Base-by-base conservation (phyloP, 1,140 invertebrate species). In the Drosophila fuyamai region DNA sequence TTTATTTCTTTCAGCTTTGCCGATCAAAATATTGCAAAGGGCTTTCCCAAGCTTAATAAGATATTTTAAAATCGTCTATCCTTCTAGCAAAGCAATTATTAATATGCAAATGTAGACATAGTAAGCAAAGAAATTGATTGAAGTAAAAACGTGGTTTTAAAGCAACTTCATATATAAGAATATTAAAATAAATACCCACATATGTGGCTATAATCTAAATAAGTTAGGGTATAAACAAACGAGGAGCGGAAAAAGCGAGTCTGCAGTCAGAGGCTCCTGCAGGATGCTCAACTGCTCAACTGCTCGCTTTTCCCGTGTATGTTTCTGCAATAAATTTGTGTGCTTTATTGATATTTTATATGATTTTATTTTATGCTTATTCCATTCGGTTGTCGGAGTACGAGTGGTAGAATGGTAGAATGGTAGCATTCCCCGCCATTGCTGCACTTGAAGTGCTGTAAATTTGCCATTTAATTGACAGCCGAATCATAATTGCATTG, bases 401-500 rank as follows among this genome's bases (percentile, higher is more conserved):
- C 5, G 0, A 1, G 16, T 5, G 13, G 13, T 12, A 4, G 23
- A 1, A 23, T 23, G 1, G 18, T 23, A 23, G 18, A 2, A 23
- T 23, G 23, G 23, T 4, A 4, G 23, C 23, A 23, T 23, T 3
- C 23, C 23, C 23, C 23, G 23, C 23, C 4, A 23, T 23, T 18
- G 18, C n/a, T 29, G 71, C 59, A 57, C 35, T 57, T 65, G 16
- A 76, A 76, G 72, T 66, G 73, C 73, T 57, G 73, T 76, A 76
- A 76, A 76, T 76, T 76, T 76, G 53, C 48, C 61, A 67, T 76
- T 76, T 76, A 76, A 76, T 76, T 76, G 73, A 76, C 73, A 76
- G 72, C 38, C 46, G 47, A 65, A 65, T 65, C 54, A 76, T 76
- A 74, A 74, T 75, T 76, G 68, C 66, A 72, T 72, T 72, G 67